These are phyloP conservation scores for Emys orbicularis DNA, from an alignment of 2,797 vertebrate genomes.

Conservation along the genomic window DNA sequence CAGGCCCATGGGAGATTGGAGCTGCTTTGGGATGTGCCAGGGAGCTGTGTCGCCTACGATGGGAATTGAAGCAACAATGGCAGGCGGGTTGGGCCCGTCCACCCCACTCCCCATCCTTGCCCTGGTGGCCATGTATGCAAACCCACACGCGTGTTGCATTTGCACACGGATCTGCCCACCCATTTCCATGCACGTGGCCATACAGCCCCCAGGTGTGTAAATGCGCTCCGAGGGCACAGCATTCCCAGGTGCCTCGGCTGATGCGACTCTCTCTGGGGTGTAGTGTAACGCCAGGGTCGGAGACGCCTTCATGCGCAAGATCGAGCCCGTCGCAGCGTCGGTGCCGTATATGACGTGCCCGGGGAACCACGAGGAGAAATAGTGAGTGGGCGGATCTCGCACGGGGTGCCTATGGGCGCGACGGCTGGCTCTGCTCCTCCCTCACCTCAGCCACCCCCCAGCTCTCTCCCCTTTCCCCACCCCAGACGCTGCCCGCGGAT, in stretches of 20 bases:
- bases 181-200: background rate
- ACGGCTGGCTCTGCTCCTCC: background rate
- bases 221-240: background rate
- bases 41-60: background rate
- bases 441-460: background rate
- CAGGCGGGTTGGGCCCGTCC: background rate
- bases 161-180: no score
- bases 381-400: slow-evolving; percentile 79
- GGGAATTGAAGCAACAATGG: background rate
- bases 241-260: background rate
- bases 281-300: slow-evolving; percentile 89
- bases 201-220: background rate
- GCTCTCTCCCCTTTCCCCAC: background rate
- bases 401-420: background rate
- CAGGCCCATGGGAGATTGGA: no score
- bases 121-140: background rate
- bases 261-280: background rate
- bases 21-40: background rate
- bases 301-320: slow-evolving; percentile 92
- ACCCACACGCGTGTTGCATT: background rate
- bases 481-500: background rate
- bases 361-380: slow-evolving; percentile 89
- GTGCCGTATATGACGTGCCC: slow-evolving; percentile 94
- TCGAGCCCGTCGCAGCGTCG: slow-evolving; percentile 90
- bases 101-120: no score